Evolutionary conservation across 2,888 invertebrate species (phyloP), one percentile per base, ranked within the genome.

Genomic region (Limnephilus auricula): DNA sequence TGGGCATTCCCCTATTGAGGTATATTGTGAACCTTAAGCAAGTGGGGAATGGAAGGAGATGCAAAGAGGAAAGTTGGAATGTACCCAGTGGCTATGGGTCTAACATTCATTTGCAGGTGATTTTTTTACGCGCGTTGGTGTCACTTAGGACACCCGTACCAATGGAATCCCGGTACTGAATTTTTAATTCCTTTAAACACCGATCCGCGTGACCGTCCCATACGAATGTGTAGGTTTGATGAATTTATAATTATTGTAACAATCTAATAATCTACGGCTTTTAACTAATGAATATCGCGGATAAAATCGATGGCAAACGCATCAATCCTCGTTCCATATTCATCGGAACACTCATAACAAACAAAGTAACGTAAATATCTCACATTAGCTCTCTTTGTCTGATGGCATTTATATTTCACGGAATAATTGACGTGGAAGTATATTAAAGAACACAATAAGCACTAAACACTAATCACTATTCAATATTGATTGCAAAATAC

Each of bases 181-280:
- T 65, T 65, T 65, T 65, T 65, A 65, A 65, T 65, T 65, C 65
- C 9, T 65, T 65, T 65, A 65, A 65, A 65, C 65, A 65, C 65
- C 65, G 65, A 65, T 65, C 65, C 65, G 65, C 65, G 65, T 65
- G 65, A 65, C 65, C 65, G 25, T 65, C 65, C 65, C 25, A 9
- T 65, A n/a, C 18, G 25, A 65, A 65, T 65, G 65, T 65, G 65
- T 65, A 65, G 6, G 25, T 65, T 37, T 31, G 83, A 83, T 83
- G 34, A 83, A 83, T 83, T 83, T 83, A 83, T 83, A 83, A 83
- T 83, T 34, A 83, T 83, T 83, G 32, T 32, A 30, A 83, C 37
- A 32, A 34, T 31, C n/a, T 83, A 83, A 83, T 34, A 83, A 25
- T 25, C 25, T 32, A 18, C 4, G 18, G 34, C 37, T 83, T 83